Conservation (phyloP, 2,888 invertebrate genomes). For the Yponomeuta evonymella region DNA sequence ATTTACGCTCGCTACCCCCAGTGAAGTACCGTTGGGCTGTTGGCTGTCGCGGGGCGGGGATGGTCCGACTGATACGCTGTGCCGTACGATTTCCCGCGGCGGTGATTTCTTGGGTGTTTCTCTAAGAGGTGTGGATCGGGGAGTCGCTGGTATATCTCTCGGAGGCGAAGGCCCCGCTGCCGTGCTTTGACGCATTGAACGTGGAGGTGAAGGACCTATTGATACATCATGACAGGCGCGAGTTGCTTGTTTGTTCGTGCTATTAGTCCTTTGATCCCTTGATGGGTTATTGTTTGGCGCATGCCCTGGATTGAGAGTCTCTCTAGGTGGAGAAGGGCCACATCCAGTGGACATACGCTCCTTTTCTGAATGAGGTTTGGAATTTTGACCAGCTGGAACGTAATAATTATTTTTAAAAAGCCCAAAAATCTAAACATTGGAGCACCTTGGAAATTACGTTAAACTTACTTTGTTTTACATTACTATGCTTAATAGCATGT, state of each 20-base stretch:
- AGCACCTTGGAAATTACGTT: not conserved
- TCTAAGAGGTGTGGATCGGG: not conserved
- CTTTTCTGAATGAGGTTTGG: slow-evolving; percentile 43
- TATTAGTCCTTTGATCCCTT: slow-evolving; percentile 22
- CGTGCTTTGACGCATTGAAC: slow-evolving; percentile 33
- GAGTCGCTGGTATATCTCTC: slow-evolving; percentile 21
- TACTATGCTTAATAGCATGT: slow-evolving; percentile 71
- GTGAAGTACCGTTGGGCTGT: not conserved
- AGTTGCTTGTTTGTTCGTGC: slow-evolving; percentile 19
- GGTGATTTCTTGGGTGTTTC: slow-evolving; percentile 15
- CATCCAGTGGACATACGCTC: slow-evolving; percentile 75
- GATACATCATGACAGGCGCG: slow-evolving; percentile 51
- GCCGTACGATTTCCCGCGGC: slow-evolving; percentile 32
- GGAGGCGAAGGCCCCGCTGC: slow-evolving; percentile 32
- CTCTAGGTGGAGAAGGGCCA: slow-evolving; percentile 78
- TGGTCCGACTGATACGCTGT: slow-evolving; percentile 55
- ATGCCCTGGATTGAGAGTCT: slow-evolving; percentile 31
- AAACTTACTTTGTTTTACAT: not conserved
- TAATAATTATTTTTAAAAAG: not conserved
- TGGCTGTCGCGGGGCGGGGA: slow-evolving; percentile 50
- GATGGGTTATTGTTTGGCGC: not conserved
- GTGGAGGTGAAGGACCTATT: slow-evolving; percentile 62
- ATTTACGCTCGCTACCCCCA: slow-evolving; percentile 24
- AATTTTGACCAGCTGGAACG: slow-evolving; percentile 34
- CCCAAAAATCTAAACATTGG: not conserved